Evolutionary conservation across 1,140 invertebrate genomes (phyloP).

Genomic region (Procambarus clarkii): DNA sequence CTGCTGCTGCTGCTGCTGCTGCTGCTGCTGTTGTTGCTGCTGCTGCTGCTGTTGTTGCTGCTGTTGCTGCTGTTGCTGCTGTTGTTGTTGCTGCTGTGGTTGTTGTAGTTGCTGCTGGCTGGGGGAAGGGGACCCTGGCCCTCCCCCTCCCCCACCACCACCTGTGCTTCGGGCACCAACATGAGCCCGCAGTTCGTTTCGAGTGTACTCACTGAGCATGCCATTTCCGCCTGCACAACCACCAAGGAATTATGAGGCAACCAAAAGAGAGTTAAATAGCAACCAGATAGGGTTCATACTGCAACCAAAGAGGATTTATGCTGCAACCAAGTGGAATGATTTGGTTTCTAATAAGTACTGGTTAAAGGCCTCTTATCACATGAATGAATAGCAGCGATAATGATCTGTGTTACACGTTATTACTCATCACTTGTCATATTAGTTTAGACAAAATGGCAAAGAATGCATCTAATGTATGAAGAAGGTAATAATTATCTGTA

Average conservation of each 20-base stretch:
- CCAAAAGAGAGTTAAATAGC: slow-evolving; percentile 49
- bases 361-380: slow-evolving; percentile 50
- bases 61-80: slow-evolving; percentile 35
- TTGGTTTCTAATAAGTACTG: slow-evolving; percentile 26
- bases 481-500: slow-evolving; percentile 48
- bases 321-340: slow-evolving; percentile 47
- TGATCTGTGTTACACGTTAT: slow-evolving; percentile 51
- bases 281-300: slow-evolving; percentile 61
- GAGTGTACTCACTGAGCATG: slow-evolving; percentile 69
- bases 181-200: slow-evolving; percentile 67
- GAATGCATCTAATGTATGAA: slow-evolving; percentile 64
- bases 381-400: slow-evolving; percentile 52
- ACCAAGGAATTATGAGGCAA: slow-evolving; percentile 66
- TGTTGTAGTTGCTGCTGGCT: slow-evolving; percentile 57
- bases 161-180: slow-evolving; percentile 58
- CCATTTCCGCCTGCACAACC: slow-evolving; percentile 68
- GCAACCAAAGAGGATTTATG: slow-evolving; percentile 59
- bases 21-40: slow-evolving; percentile 41
- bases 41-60: slow-evolving; percentile 52
- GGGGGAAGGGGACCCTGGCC: slow-evolving; percentile 52
- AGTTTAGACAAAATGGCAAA: slow-evolving; percentile 43
- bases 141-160: slow-evolving; percentile 57
- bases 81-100: slow-evolving; percentile 45
- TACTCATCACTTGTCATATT: slow-evolving; percentile 48
- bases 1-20: slow-evolving; percentile 39